phyloP scores from a whole-genome alignment of 2,888 invertebrate genomes.

The Cerastis rubricosa region DNA sequence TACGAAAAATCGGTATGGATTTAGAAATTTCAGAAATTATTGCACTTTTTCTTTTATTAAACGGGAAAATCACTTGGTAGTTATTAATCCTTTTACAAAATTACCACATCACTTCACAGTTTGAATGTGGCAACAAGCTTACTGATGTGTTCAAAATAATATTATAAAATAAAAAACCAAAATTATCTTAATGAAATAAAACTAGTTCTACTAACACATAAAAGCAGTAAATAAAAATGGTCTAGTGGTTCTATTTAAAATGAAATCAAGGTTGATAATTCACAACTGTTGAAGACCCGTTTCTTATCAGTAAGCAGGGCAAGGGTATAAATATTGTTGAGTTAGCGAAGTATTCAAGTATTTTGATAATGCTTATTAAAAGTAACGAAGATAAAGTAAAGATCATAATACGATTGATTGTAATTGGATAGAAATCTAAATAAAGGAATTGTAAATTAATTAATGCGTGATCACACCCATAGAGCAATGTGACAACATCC shows the following conservation, averaged over 20 bases:
- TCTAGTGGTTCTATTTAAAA: neutral
- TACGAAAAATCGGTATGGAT: neutral
- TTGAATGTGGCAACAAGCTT: constrained; percentile 1
- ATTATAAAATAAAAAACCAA: neutral
- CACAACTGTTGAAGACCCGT: neutral
- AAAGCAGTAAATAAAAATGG: neutral
- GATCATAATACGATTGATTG: neutral
- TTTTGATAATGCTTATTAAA: neutral
- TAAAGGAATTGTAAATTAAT: neutral
- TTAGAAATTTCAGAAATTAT: neutral
- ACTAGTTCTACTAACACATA: too few species aligned
- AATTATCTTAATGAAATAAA: neutral
- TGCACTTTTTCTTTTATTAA: neutral
- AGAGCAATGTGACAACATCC: constrained; percentile 82
- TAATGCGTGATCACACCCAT: constrained; percentile 63
- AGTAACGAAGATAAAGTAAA: neutral
- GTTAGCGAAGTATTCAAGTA: neutral
- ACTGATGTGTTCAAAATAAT: constrained; percentile 22
- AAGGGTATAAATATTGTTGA: neutral
- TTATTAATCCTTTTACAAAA: neutral
- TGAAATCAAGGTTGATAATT: neutral
- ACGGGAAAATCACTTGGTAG: rapidly evolving
- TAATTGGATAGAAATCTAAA: neutral
- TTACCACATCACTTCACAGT: neutral
- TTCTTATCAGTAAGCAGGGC: neutral